Conservation (phyloP, 2,113 vertebrate genomes). For the Mastomys coucha region DNA sequence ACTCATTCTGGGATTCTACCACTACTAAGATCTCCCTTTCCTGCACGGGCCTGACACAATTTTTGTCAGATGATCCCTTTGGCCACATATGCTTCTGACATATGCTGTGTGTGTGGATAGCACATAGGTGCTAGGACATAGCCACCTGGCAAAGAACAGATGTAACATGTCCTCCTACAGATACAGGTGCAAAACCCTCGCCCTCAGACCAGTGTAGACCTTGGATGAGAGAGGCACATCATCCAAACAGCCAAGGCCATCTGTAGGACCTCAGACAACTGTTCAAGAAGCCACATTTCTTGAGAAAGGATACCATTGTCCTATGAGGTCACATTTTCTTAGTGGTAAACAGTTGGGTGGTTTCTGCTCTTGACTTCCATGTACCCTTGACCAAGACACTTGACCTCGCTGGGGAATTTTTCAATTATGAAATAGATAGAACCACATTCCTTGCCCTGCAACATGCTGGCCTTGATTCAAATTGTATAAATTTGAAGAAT, state of each 20-base stretch:
- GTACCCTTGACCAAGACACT: slow-evolving; percentile 9
- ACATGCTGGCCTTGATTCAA: slow-evolving; percentile 26
- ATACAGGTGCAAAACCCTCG: rapidly evolving
- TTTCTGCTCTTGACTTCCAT: slow-evolving; percentile 41
- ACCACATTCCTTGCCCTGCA: slow-evolving; percentile 39
- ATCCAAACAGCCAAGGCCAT: background rate
- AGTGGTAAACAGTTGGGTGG: background rate
- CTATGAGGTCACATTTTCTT: background rate
- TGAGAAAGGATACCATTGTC: background rate
- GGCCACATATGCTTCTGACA: background rate
- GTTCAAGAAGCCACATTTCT: background rate
- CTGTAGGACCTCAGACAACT: background rate
- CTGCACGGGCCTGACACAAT: background rate
- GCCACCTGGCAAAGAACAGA: background rate
- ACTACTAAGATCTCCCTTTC: rapidly evolving
- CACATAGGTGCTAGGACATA: background rate
- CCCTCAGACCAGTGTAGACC: background rate
- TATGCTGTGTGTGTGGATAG: background rate
- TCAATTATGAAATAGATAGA: slow-evolving; percentile 45
- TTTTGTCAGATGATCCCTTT: background rate
- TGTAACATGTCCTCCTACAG: background rate
- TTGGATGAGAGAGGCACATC: background rate
- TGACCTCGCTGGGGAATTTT: slow-evolving; percentile 63
- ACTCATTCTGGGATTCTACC: background rate
- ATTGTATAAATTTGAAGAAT: slow-evolving; percentile 49